Evolutionary conservation across 2,113 vertebrate species (phyloP).

Genomic region (Halcyon malimbica): DNA sequence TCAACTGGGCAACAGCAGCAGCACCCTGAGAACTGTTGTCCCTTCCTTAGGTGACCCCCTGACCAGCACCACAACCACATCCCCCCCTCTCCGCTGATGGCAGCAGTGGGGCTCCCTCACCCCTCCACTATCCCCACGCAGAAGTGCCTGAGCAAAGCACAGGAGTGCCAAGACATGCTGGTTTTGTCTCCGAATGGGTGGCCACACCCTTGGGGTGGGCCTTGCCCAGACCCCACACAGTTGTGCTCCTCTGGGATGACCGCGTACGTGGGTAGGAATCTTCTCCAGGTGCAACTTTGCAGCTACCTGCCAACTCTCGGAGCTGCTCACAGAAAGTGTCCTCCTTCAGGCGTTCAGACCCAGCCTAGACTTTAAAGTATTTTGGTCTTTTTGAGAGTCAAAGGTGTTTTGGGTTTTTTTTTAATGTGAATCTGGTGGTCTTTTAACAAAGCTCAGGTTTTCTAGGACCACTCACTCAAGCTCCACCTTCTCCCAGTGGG

Average conservation of each 20-base stretch:
- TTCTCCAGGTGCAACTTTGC: fast-evolving
- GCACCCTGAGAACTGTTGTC: neutral
- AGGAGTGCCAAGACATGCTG: neutral
- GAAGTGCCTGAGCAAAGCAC: slow-evolving; percentile 29
- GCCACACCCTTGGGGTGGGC: neutral
- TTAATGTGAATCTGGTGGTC: neutral
- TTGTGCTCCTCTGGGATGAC: neutral
- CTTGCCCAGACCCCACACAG: neutral
- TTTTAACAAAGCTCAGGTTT: neutral
- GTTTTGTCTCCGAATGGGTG: neutral
- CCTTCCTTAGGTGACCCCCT: neutral
- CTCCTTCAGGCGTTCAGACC: fast-evolving
- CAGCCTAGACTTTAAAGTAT: neutral
- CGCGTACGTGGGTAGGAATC: fast-evolving
- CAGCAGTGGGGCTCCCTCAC: neutral
- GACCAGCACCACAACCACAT: neutral
- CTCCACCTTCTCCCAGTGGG: neutral
- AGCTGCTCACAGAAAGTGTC: neutral
- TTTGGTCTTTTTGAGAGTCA: neutral
- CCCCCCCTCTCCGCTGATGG: neutral
- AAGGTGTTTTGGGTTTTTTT: neutral
- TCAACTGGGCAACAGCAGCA: neutral
- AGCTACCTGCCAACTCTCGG: no score
- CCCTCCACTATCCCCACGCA: neutral
- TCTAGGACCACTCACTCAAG: neutral